These are phyloP conservation scores for Tachina lurida DNA, from an alignment of 2,888 invertebrate genomes.

Conservation along the genomic window DNA sequence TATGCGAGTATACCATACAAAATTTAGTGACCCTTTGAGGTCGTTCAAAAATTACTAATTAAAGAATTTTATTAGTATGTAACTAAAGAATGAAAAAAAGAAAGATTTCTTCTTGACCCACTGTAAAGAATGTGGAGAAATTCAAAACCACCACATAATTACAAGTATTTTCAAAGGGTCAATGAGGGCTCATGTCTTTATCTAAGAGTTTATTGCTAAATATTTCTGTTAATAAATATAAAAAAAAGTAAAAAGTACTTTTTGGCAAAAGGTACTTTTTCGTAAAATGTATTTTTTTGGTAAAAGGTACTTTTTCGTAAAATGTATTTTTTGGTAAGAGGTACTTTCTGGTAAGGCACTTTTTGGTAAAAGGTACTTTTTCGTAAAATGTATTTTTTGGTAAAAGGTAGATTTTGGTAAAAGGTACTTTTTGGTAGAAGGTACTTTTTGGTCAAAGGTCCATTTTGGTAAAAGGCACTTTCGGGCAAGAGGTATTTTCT, in stretches of 20 bases:
- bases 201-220: not conserved
- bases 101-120: not conserved
- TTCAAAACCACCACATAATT: not conserved
- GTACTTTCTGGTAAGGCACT: no score
- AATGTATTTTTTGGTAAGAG: no score
- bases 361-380: no score
- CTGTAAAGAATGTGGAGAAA: not conserved
- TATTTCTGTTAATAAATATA: not conserved
- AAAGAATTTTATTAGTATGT: not conserved
- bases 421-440: not conserved
- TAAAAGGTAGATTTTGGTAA: no score
- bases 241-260: no score
- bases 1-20: no score
- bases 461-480: not conserved
- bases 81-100: not conserved
- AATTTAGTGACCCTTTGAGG: not conserved
- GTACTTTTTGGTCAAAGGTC: not conserved
- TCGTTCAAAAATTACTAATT: constrained; percentile 3
- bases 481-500: no score
- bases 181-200: not conserved
- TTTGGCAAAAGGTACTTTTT: no score
- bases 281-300: not conserved
- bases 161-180: not conserved
- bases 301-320: not conserved
- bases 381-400: no score